Percentiles rank a stretch among this genome's conserved stretches.
Conservation (phyloP, 1,140 invertebrate genomes). For the Brachionus calyciflorus region DNA sequence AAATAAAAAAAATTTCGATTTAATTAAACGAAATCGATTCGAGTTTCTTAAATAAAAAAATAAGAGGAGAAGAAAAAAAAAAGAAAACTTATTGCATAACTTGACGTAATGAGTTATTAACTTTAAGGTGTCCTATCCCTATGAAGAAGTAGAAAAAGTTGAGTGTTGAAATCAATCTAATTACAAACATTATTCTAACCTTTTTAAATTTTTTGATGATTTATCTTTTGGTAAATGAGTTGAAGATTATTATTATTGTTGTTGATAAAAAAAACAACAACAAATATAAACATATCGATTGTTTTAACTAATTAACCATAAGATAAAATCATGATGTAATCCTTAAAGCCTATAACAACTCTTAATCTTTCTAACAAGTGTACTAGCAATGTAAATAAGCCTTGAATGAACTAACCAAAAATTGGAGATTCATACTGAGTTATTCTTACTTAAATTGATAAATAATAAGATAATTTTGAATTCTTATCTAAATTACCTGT, state of each 20-base stretch:
- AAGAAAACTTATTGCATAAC: neutral
- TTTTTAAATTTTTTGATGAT: neutral
- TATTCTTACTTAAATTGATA: neutral
- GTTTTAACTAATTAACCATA: slow-evolving; percentile 32
- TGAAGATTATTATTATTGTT: too few relatives aligned
- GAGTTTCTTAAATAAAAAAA: too few relatives aligned
- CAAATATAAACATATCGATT: too few relatives aligned
- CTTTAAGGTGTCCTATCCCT: slow-evolving; percentile 10
- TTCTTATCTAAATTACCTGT: slow-evolving; percentile 31
- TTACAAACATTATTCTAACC: slow-evolving; percentile 29
- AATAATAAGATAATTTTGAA: too few relatives aligned
- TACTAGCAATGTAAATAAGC: neutral
- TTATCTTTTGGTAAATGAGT: neutral
- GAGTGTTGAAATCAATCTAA: too few relatives aligned
- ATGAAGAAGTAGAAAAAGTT: too few relatives aligned
- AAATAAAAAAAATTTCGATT: too few relatives aligned
- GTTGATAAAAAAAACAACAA: too few relatives aligned
- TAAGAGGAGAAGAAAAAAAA: too few relatives aligned
- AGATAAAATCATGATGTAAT: slow-evolving; percentile 15
- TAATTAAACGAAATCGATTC: too few relatives aligned
- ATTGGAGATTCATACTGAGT: too few relatives aligned
- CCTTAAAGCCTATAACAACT: neutral
- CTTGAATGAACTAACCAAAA: too few relatives aligned
- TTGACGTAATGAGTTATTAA: slow-evolving; percentile 12
- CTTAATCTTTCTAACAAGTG: neutral